phyloP scores from a whole-genome alignment of 2,113 vertebrate genomes.

The Oostethus manadensis region DNA sequence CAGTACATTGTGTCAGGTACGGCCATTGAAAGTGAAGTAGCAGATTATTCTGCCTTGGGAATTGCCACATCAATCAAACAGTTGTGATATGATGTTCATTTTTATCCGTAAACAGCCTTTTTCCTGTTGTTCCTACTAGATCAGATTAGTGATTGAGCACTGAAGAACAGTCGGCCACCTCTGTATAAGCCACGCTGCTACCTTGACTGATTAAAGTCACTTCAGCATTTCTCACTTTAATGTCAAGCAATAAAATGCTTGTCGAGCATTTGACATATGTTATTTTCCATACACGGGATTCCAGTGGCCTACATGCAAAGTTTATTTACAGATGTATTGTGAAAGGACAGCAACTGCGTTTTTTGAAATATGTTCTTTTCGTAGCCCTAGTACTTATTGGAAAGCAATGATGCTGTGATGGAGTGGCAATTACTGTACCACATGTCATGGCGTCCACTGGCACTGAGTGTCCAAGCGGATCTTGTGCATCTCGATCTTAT shows the following conservation, averaged over 20 bases:
- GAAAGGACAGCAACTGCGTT: slow-evolving; percentile 12
- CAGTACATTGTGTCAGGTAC: slow-evolving; percentile 49
- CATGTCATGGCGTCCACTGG: no score
- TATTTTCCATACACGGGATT: slow-evolving; percentile 1
- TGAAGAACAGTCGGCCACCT: slow-evolving; percentile 54
- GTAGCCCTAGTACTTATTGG: no score
- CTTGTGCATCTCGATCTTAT: no score
- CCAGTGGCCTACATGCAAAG: slow-evolving; percentile 9
- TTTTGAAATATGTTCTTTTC: slow-evolving; percentile 16
- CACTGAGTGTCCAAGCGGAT: no score
- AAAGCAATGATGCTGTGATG: no score
- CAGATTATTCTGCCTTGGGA: slow-evolving; percentile 66
- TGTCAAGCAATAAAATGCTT: slow-evolving; percentile 16
- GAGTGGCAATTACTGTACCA: no score
- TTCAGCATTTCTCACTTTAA: slow-evolving; percentile 25
- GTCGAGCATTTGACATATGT: slow-evolving; percentile 2
- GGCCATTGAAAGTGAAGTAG: slow-evolving; percentile 67
- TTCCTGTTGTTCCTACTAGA: slow-evolving; percentile 64
- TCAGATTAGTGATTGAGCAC: slow-evolving; percentile 69
- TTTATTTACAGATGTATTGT: neutral
- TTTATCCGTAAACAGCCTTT: slow-evolving; percentile 62
- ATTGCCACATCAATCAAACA: slow-evolving; percentile 68
- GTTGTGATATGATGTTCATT: slow-evolving; percentile 65
- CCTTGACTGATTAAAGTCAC: slow-evolving; percentile 44
- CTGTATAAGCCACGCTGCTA: slow-evolving; percentile 43